Conservation (phyloP, 2,888 invertebrate species). For the Conus canariensis region DNA sequence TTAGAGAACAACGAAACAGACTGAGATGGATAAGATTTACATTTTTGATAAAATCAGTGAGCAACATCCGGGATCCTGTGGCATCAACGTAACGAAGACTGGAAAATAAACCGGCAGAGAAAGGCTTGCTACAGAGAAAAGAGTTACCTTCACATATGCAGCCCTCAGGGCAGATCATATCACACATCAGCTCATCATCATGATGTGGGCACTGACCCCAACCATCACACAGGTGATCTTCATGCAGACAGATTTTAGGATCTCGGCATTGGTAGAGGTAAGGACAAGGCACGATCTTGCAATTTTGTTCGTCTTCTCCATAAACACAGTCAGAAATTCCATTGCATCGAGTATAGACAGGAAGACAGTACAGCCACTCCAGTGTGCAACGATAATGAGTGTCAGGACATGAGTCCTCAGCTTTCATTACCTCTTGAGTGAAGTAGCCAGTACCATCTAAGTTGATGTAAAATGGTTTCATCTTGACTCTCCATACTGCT, state of each 20-base stretch:
- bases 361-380: background rate
- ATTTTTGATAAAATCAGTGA: background rate
- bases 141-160: background rate
- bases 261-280: background rate
- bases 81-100: background rate
- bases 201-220: slow-evolving; percentile 14
- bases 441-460: background rate
- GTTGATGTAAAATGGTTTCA: background rate
- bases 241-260: background rate
- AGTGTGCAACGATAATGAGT: background rate
- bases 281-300: background rate
- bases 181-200: slow-evolving; percentile 24
- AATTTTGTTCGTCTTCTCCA: background rate
- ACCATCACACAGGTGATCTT: slow-evolving; percentile 20
- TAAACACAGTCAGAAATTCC: slow-evolving; percentile 2
- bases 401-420: background rate
- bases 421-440: background rate
- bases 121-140: background rate
- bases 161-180: background rate
- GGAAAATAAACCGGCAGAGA: background rate
- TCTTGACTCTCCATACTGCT: background rate
- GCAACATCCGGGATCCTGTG: background rate
- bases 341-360: slow-evolving; percentile 21
- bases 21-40: background rate
- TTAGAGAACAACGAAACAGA: background rate